Conservation (phyloP, 2,888 invertebrate species). For the Oscheius sp. region DNA sequence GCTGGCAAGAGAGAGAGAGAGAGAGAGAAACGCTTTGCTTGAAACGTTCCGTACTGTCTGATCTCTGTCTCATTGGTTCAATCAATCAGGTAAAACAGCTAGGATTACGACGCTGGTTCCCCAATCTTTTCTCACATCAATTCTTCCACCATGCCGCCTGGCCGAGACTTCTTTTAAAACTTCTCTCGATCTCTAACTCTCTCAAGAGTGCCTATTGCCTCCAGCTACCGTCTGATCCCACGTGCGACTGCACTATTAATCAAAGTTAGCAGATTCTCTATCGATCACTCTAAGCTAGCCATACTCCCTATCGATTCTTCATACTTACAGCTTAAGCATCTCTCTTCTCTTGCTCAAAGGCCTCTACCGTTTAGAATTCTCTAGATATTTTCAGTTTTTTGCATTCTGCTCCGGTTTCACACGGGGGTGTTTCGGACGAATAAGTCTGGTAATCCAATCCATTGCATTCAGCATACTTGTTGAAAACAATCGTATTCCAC, state of each 20-base stretch:
- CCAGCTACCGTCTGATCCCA: slow-evolving; percentile 26
- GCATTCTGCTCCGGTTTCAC: slow-evolving; percentile 26
- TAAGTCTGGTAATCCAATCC: slow-evolving; percentile 28
- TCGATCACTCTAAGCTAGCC: no score
- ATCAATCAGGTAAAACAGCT: no score
- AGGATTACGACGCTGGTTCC: no score
- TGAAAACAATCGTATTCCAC: slow-evolving; percentile 19
- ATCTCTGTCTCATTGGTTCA: background rate
- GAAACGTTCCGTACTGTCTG: background rate
- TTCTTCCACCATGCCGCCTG: slow-evolving; percentile 21
- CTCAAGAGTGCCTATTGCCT: slow-evolving; percentile 6
- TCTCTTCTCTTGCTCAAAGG: background rate
- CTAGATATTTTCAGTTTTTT: slow-evolving; percentile 6
- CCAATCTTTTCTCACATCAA: slow-evolving; percentile 18
- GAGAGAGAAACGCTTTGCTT: no score
- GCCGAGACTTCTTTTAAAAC: slow-evolving; percentile 27
- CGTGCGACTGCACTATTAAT: slow-evolving; percentile 29
- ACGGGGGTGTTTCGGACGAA: slow-evolving; percentile 28
- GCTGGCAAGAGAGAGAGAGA: background rate
- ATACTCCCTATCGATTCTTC: no score
- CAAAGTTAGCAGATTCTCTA: slow-evolving; percentile 22
- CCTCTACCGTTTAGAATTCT: background rate
- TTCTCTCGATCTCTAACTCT: slow-evolving; percentile 7
- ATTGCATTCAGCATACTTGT: slow-evolving; percentile 6
- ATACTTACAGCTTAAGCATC: background rate